These are phyloP conservation scores for Daboia siamensis DNA, from an alignment of 2,113 vertebrate genomes.

Conservation along the genomic window DNA sequence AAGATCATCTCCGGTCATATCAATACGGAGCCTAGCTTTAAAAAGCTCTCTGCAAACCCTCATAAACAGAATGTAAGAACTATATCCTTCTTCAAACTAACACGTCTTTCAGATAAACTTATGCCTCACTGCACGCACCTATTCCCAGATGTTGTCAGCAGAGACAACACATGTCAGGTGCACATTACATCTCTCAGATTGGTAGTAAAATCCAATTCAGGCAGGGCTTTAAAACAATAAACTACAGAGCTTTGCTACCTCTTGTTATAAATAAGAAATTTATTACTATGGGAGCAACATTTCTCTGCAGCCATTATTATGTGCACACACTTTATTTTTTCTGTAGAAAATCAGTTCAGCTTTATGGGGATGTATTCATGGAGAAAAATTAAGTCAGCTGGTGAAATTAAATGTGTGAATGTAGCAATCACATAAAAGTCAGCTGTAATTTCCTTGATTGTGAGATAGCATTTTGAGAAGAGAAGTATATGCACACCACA, in stretches of 20 bases:
- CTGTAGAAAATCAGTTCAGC: not conserved
- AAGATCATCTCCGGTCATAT: not conserved
- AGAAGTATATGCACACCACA: not conserved
- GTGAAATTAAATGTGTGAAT: not conserved
- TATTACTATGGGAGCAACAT: not conserved
- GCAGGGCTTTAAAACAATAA: not conserved
- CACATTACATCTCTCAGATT: not conserved
- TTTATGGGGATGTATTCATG: not conserved
- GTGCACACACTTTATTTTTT: not conserved
- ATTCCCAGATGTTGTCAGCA: slow-evolving; percentile 10
- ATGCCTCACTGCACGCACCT: not conserved
- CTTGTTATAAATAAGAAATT: not conserved
- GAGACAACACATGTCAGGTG: not conserved
- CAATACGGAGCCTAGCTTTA: not conserved
- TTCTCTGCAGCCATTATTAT: too few species aligned
- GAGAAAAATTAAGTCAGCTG: not conserved
- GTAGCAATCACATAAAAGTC: not conserved
- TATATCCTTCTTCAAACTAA: not conserved
- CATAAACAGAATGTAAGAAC: not conserved
- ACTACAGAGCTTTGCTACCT: not conserved
- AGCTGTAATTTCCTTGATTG: not conserved
- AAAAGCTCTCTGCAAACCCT: not conserved
- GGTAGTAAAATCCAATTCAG: not conserved
- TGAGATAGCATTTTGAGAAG: not conserved
- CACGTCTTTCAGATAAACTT: not conserved